These are phyloP conservation scores for Dryas iulia DNA, from an alignment of 1,140 invertebrate genomes.

Conservation along the genomic window DNA sequence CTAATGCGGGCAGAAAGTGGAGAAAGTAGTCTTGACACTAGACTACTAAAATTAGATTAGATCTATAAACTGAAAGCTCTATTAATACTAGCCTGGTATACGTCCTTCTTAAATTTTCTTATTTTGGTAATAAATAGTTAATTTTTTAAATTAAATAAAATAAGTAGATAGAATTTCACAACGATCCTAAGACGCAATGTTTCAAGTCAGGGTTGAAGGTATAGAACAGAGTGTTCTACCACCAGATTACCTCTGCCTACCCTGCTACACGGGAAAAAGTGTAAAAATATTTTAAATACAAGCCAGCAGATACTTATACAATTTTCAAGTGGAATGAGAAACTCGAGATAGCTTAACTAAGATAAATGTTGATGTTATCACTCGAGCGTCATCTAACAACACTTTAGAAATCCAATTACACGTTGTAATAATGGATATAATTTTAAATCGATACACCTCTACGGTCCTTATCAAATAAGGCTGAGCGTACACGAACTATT, in stretches of 20 bases:
- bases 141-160: no score
- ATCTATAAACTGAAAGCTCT: neutral
- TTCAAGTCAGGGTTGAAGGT: no score
- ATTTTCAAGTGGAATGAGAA: conserved; percentile 8
- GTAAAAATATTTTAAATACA: neutral
- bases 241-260: no score
- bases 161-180: no score
- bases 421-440: conserved; percentile 44
- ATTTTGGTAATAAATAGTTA: no score
- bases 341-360: conserved; percentile 20
- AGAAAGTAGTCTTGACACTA: no score
- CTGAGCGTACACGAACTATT: neutral
- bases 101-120: neutral
- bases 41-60: neutral
- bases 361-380: conserved; percentile 36
- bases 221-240: no score
- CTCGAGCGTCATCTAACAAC: conserved; percentile 30
- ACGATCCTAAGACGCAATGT: no score
- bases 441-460: conserved; percentile 36
- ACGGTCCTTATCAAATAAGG: conserved; percentile 36
- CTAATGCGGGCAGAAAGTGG: no score
- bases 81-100: neutral
- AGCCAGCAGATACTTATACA: neutral
- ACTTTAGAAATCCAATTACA: conserved; percentile 48
- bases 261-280: no score